Base-by-base conservation (phyloP, 1,140 invertebrate genomes). In the Potamilus streckersoni region DNA sequence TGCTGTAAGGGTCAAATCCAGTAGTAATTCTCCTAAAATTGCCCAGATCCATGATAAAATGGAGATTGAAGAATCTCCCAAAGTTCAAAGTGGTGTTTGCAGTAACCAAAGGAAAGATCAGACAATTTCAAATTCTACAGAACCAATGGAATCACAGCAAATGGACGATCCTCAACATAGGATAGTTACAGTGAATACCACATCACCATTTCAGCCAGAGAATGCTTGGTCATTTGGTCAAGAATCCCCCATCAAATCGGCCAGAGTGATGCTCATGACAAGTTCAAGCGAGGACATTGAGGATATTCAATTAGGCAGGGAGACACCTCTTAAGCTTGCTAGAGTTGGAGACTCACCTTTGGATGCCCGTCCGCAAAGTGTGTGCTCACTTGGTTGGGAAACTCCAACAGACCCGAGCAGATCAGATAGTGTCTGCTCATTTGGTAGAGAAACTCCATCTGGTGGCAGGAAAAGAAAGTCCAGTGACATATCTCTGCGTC, bases 371-470 rank as follows among this genome's bases (percentile, higher is more conserved):
- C 69, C 70, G 8, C 70, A 77, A 19, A 68, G 64, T 60, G 23
- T 62, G 14, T 62, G 61, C 16, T 68, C 65, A 11, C 20, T 72
- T 15, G 75, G 70, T 19, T 56, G 75, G 17, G 75, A 77, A 57
- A 72, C 70, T 68, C 70, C 75, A 17, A 38, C 65, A 13, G 38
- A 60, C 23, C 23, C 65, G 31, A 76, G 63, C 38, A 63, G 75
- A 38, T 70, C 75, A 49, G 75, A 77, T 57, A 77, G 75, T 67
- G 75, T 71, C 31, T 66, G 66, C 56, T 72, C 70, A 19, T 72
- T 58, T 67, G 75, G 75, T n/a, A 23, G 75, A 19, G 75, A 77
- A n/a, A 77, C 75, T 60, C 75, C 75, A 56, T 77, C 75, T 62
- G 75, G 75, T n/a, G 57, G 70, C 16, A 31, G 75, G 4, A 77